These are phyloP conservation scores for Marmota flaviventris DNA, from an alignment of 2,113 vertebrate species.

Conservation along the genomic window DNA sequence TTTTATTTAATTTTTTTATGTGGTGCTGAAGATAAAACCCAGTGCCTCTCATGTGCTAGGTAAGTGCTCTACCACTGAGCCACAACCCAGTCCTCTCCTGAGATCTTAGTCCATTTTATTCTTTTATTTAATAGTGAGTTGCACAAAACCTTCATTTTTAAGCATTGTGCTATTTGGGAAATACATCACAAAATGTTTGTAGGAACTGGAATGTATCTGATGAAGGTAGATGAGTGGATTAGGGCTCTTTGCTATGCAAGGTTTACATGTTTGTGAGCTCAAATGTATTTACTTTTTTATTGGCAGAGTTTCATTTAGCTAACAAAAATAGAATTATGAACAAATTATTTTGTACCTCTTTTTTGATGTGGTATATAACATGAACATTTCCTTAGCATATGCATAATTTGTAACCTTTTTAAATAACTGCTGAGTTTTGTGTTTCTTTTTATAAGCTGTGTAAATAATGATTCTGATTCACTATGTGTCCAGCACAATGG, in stretches of 20 bases:
- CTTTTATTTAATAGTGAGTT: background rate
- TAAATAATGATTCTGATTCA: conserved; percentile 37
- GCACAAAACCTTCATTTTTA: background rate
- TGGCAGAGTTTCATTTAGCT: background rate
- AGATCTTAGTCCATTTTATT: background rate
- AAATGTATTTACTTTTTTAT: background rate
- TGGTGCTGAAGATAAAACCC: too few relatives aligned
- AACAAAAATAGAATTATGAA: background rate
- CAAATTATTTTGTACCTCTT: background rate
- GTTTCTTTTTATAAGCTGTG: background rate
- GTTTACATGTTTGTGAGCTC: background rate
- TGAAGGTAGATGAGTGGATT: background rate
- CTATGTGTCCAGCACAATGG: background rate
- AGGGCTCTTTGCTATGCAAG: background rate
- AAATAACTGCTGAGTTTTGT: background rate
- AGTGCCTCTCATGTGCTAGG: too few relatives aligned
- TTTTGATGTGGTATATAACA: background rate
- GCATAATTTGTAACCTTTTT: background rate
- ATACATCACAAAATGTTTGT: background rate
- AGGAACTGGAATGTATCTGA: background rate
- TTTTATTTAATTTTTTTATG: too few relatives aligned
- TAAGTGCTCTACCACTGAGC: too few relatives aligned
- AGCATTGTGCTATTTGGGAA: background rate
- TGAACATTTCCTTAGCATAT: background rate
- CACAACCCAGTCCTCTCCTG: too few relatives aligned